Evolutionary conservation across 2,797 vertebrate species (phyloP), one percentile per base, ranked within the genome.

Genomic region (Chaetodon trifasciatus): DNA sequence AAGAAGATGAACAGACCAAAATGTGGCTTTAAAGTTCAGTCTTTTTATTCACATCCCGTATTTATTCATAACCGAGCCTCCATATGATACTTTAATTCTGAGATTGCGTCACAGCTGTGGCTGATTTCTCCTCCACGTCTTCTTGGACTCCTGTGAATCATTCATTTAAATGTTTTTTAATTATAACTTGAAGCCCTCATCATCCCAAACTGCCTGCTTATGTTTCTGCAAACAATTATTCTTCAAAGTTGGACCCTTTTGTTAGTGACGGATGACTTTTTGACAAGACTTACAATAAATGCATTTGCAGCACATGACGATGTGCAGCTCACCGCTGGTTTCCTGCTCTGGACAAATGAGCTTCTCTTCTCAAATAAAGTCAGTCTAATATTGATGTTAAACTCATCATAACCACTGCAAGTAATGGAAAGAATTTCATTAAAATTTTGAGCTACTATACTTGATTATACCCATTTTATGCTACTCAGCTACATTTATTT

Each of bases 181-280:
- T 87, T 84, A 87, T 40, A 74, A 70, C 40, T 50, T 70, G 19
- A 82, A 76, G 63, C 57, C 40, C 28, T 74, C 64, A 78, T 81
- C 74, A 47, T 68, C 69, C 70, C 37, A 65, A 82, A 85, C 61
- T 68, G 74, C 46, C 46, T 62, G 46, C 64, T 82, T 71, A 57
- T 63, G 60, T 74, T 57, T 53, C 87, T 85, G 82, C 69, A 78
- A 83, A 79, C 80, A 80, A 83, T 86, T 82, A 67, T 71, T 76
- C 80, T 71, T 81, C 75, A 83, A 67, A 79, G 81, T 62, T 47
- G n/a, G 64, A 60, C 58, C 28, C 21, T 50, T 4, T 63, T 78
- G 64, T 73, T 49, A 55, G 28, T 60, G 73, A 62, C 3, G 15
- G 69, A 68, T 79, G 72, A 46, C 23, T 46, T 73, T 53, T 19